phyloP scores from a whole-genome alignment of 2,888 invertebrate genomes.

The Melieria picta region DNA sequence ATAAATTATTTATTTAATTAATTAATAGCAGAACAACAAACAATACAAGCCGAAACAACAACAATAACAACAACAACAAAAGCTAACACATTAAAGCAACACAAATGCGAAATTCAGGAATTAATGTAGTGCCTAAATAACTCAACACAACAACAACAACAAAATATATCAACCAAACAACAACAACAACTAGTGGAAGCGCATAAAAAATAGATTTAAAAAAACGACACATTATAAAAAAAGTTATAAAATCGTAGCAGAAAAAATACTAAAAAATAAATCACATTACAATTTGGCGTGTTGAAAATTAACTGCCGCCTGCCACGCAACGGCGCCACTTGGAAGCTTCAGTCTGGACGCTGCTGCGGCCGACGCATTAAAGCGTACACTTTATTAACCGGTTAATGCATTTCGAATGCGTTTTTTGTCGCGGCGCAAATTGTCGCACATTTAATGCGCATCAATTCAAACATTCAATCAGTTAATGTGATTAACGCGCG shows the following conservation, averaged over 20 bases:
- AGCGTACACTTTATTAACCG: too few species aligned
- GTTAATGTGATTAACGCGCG: too few species aligned
- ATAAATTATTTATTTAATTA: conserved; percentile 33
- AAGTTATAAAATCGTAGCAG: not conserved
- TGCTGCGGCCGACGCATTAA: too few species aligned
- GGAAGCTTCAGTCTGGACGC: too few species aligned
- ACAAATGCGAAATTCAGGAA: conserved; percentile 22
- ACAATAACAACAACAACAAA: conserved; percentile 16
- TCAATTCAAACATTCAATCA: too few species aligned
- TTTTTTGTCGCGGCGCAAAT: too few species aligned
- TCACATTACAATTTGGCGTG: too few species aligned
- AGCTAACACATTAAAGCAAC: not conserved
- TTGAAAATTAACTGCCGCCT: too few species aligned
- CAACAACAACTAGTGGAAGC: not conserved
- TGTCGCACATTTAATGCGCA: too few species aligned
- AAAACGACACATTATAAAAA: not conserved
- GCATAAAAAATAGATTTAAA: not conserved
- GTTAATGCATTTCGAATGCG: too few species aligned
- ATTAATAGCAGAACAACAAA: conserved; percentile 23
- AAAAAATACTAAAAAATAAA: not conserved
- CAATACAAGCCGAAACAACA: not conserved
- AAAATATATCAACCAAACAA: not conserved
- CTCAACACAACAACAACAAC: conserved; percentile 2
- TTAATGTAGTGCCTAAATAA: conserved; percentile 26
- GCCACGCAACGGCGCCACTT: too few species aligned